These are phyloP conservation scores for Alligator mississippiensis DNA, from an alignment of 2,113 vertebrate species.

Conservation along the genomic window DNA sequence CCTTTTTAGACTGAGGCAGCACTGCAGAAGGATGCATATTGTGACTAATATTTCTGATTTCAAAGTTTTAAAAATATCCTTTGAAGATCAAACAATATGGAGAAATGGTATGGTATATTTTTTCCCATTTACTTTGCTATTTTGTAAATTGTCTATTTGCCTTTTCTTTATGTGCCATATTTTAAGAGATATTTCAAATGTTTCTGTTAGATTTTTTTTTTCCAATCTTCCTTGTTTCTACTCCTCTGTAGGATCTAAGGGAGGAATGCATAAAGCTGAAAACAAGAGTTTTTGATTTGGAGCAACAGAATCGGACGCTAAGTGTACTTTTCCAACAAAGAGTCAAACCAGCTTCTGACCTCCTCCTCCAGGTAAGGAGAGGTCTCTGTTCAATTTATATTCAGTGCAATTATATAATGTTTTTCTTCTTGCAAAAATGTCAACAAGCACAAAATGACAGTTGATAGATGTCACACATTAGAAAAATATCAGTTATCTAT, in stretches of 20 bases:
- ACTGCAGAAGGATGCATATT: background rate
- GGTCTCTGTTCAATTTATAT: background rate
- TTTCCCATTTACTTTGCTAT: constrained; percentile 19
- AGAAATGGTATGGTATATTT: background rate
- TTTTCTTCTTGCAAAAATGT: constrained; percentile 4
- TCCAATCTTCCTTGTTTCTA: constrained; percentile 20
- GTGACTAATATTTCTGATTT: constrained; percentile 29
- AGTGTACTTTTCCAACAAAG: constrained; percentile 90
- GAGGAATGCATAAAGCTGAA: constrained; percentile 93
- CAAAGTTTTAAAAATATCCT: background rate
- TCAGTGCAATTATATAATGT: background rate
- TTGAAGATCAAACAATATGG: background rate
- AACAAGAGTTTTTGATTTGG: constrained; percentile 92
- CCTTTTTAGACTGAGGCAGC: background rate
- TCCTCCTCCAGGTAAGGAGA: constrained; percentile 89
- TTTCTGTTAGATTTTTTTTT: constrained; percentile 6
- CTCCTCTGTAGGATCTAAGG: constrained; percentile 85
- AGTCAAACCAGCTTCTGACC: constrained; percentile 88
- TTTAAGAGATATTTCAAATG: background rate
- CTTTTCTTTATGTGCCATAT: constrained; percentile 21
- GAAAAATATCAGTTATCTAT: constrained; percentile 9
- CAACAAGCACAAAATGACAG: constrained; percentile 22
- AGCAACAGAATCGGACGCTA: constrained; percentile 91
- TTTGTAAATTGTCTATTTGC: constrained; percentile 28
- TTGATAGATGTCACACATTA: constrained; percentile 31